Conservation (phyloP, 2,113 vertebrate species). For the Ameiurus melas region DNA sequence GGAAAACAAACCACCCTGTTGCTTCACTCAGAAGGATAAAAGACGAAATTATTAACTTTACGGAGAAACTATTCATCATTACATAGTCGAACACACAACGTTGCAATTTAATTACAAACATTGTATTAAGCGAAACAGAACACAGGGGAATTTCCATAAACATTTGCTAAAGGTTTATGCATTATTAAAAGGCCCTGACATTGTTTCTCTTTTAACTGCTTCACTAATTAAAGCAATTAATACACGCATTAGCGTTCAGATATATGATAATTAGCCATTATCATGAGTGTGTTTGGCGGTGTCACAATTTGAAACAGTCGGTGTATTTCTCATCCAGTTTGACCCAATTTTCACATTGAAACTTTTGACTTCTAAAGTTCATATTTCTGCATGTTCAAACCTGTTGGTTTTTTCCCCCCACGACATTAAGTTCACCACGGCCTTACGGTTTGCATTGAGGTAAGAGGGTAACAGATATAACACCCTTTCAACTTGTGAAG, state of each 20-base stretch:
- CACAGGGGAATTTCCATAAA: constrained; percentile 68
- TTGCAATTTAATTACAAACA: constrained; percentile 74
- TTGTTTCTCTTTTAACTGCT: constrained; percentile 77
- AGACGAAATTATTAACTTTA: constrained; percentile 68
- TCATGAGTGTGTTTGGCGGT: constrained; percentile 34
- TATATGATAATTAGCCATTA: constrained; percentile 74
- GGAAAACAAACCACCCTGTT: constrained; percentile 44
- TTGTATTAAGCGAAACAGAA: constrained; percentile 73
- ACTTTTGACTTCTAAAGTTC: background rate
- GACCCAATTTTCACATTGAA: constrained; percentile 7
- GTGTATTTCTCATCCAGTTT: background rate
- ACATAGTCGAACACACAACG: constrained; percentile 75
- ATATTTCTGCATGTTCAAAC: background rate
- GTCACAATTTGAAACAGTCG: constrained; percentile 60
- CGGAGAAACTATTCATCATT: constrained; percentile 74
- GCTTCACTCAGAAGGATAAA: constrained; percentile 43
- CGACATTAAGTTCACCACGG: background rate
- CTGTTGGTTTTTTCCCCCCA: no score
- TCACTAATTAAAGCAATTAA: constrained; percentile 78
- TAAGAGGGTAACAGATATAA: background rate
- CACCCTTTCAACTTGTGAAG: background rate
- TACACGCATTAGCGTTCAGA: constrained; percentile 69
- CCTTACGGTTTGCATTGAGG: background rate
- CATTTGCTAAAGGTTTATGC: constrained; percentile 60
- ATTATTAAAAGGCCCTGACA: constrained; percentile 68